A percentile compares a stretch with the other conserved stretches of the same genome.
Conservation (phyloP, 2,797 vertebrate species). For the Peromyscus attwateri region DNA sequence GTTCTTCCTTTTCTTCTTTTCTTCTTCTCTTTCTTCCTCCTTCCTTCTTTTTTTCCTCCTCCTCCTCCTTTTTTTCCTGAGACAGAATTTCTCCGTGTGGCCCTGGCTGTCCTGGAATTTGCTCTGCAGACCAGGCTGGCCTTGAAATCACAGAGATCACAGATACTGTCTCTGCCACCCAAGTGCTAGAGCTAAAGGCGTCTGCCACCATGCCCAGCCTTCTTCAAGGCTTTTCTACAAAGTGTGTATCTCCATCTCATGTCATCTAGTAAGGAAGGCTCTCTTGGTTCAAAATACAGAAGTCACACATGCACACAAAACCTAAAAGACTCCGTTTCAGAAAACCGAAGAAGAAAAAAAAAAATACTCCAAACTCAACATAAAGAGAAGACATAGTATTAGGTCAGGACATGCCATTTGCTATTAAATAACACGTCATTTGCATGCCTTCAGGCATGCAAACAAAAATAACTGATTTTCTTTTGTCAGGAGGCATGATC, state of each 20-base stretch:
- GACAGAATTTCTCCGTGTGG: background rate
- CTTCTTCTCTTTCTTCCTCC: too few relatives aligned
- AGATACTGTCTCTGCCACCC: background rate
- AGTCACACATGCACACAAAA: background rate
- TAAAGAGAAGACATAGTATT: background rate
- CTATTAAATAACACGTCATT: background rate
- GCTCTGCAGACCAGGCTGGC: background rate
- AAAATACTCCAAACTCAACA: background rate
- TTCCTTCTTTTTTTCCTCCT: too few relatives aligned
- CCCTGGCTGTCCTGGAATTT: background rate
- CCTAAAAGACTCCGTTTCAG: background rate
- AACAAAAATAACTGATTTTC: background rate
- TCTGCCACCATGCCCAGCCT: background rate
- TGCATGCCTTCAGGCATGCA: background rate
- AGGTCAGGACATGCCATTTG: background rate
- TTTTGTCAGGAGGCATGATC: background rate
- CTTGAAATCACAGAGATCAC: background rate
- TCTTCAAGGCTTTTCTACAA: background rate
- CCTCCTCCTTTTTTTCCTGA: background rate
- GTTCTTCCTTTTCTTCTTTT: too few relatives aligned
- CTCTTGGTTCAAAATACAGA: constrained; percentile 22
- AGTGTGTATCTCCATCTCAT: background rate
- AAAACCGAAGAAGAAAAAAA: background rate
- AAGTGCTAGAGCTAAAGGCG: background rate
- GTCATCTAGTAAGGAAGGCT: background rate